phyloP scores from a whole-genome alignment of 2,888 invertebrate species.

The Drosophila falleni region DNA sequence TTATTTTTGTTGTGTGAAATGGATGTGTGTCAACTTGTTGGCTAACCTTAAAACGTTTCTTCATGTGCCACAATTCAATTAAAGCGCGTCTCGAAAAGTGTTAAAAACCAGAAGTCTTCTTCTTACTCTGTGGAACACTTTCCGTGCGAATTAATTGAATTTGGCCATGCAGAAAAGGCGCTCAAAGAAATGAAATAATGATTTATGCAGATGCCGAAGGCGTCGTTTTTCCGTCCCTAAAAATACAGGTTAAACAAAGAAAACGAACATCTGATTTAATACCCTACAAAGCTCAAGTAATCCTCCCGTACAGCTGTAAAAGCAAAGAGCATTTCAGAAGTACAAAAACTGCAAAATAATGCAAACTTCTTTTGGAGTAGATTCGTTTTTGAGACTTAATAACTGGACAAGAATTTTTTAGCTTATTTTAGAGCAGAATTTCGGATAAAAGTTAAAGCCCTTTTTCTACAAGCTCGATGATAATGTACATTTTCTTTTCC shows the following conservation, averaged over 20 bases:
- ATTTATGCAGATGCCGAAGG: conserved; percentile 44
- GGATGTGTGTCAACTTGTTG: conserved; percentile 10
- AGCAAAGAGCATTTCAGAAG: background rate
- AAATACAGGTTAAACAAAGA: conserved; percentile 13
- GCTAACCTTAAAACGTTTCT: conserved; percentile 27
- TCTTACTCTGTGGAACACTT: no score
- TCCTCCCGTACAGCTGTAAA: background rate
- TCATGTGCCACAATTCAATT: conserved; percentile 54
- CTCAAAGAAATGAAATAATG: conserved; percentile 52
- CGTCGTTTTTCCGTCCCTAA: background rate
- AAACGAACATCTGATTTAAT: conserved; percentile 16
- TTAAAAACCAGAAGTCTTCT: conserved; percentile 30
- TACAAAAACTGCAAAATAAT: no score
- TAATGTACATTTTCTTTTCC: no score
- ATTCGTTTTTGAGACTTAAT: no score
- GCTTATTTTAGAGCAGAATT: no score
- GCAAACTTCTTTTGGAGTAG: no score
- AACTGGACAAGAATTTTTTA: no score
- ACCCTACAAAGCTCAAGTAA: background rate
- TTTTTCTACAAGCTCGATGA: no score
- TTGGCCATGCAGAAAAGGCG: conserved; percentile 48
- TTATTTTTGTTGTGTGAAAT: background rate
- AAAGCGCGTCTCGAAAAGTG: conserved; percentile 34
- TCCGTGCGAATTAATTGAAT: conserved; percentile 56
- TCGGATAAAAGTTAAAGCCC: no score